These are phyloP conservation scores for Phasia obesa DNA, from an alignment of 2,888 invertebrate species.

Conservation along the genomic window DNA sequence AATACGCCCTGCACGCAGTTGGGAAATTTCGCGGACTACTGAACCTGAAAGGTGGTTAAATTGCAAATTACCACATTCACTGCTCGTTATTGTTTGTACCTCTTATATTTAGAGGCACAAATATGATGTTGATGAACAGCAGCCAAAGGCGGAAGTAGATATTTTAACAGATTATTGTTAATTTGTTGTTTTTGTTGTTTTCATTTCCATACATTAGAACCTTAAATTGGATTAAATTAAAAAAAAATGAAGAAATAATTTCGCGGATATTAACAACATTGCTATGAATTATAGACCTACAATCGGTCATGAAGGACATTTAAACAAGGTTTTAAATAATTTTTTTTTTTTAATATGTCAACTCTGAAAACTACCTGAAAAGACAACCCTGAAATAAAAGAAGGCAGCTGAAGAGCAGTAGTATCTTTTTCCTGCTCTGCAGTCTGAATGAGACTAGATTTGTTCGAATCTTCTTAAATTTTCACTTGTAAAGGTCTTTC, in stretches of 20 bases:
- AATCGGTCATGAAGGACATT: constrained; percentile 2
- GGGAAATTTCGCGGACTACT: constrained; percentile 77
- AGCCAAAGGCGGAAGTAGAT: constrained; percentile 66
- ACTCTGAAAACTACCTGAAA: no score
- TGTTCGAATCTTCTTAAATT: no score
- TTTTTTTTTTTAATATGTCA: no score
- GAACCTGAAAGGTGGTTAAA: constrained; percentile 83
- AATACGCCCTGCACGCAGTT: constrained; percentile 39
- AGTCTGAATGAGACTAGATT: no score
- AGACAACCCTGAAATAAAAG: no score
- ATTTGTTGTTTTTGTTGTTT: constrained; percentile 60
- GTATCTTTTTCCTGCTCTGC: no score
- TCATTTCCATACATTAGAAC: constrained; percentile 44
- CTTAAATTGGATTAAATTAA: constrained; percentile 71
- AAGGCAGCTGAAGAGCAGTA: no score
- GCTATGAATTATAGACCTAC: constrained; percentile 28
- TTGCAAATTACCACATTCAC: constrained; percentile 81
- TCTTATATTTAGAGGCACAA: not conserved
- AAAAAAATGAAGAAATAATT: constrained; percentile 42
- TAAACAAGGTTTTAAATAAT: not conserved
- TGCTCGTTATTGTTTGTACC: constrained; percentile 34
- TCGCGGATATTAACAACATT: constrained; percentile 57
- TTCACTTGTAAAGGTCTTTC: no score
- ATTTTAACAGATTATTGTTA: constrained; percentile 70
- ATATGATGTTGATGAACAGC: constrained; percentile 41